Base-by-base conservation (phyloP, 2,113 vertebrate genomes). In the Geococcyx californianus region DNA sequence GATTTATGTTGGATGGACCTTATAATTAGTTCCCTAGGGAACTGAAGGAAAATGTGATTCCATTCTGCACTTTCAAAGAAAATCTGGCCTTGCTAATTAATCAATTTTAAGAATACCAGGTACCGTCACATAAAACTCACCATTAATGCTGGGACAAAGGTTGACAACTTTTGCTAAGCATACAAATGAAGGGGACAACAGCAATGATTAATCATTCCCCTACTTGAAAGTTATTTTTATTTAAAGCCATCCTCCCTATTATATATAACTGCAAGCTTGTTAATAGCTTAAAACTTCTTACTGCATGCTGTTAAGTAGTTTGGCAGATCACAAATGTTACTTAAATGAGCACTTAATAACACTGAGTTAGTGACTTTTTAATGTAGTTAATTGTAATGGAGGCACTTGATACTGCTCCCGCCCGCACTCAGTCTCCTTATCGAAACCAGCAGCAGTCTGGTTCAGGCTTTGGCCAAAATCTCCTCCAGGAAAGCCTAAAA, bases 21-120 rank as follows among this genome's bases (percentile, higher is more conserved):
- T 84, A 72, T 93, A 94, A 96, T 96, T 95, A 95, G 80, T 64
- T 96, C 90, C 77, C 58, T 85, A 78, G 93, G 87, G 89, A 96
- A 94, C 29, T 76, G 89, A 94, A 94, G 81, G 56, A 93, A 94
- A 90, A 93, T 89, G 60, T 83, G 56, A 80, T 69, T 96, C n/a
- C n/a, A 21, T 79, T 94, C 52, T 88, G 45, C 60, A 79, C 58
- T 94, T 90, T 89, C 64, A 90, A 88, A 94, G 89, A 78, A 91
- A 84, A 94, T 49, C 60, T 83, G 89, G 87, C 81, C 84, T 85
- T 93, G 47, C 52, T 95, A 94, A 95, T 96, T 97, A 94, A 94
- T 94, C 75, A 91, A 78, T 77, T 92, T 93, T 68, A 87, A 84
- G 92, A 87, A 87, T 93, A 90, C 68, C 62, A 87, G 8, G 49